Base-by-base conservation (phyloP, 2,888 invertebrate genomes). In the Cephalotes varians region DNA sequence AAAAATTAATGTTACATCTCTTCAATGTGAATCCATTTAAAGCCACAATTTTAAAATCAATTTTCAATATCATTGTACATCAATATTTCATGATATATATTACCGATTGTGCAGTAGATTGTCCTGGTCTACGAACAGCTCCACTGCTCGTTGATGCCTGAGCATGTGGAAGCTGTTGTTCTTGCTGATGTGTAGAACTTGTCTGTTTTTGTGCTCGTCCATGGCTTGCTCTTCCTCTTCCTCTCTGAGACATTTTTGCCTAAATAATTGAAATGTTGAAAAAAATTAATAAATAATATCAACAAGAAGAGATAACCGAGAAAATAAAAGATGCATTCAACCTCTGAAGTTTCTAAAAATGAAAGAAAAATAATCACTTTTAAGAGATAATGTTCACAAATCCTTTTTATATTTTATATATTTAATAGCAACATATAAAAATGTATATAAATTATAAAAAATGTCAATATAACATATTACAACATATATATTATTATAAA, bases 91-190 rank as follows among this genome's bases (percentile, higher is more conserved):
- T 9, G 0, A 6, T 25, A 7, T 34, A 44, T 34, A 37, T 31
- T 62, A 64, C 34, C 65, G 44, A 1, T 21, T 62, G 73, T 1
- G 3, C 18, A 21, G 60, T 10, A 47, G 44, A 1, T 47, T 73
- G 47, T 18, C 77, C 77, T 1, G 77, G 77, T 56, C 56, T 79
- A 7, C 77, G 73, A 34, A 72, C 7, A 21, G 28, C 28, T 0
- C 54, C 73, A 7, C 18, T 34, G 12, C 51, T 51, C 1, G 49
- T 2, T 1, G 37, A 21, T 2, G 77, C 1, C 5, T 73, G 73
- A n/a, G 73, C 73, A 72, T 73, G 77, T 0, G 77, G 77, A 56
- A 77, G 73, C 1, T 72, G 72, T 1, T 31, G 73, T 5, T 21
- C 25, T 10, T 40, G 44, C 28, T 54, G 74, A 0, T 21, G 5